Evolutionary conservation across 2,113 vertebrate species (phyloP).

Genomic region (Cyanocitta stelleri): DNA sequence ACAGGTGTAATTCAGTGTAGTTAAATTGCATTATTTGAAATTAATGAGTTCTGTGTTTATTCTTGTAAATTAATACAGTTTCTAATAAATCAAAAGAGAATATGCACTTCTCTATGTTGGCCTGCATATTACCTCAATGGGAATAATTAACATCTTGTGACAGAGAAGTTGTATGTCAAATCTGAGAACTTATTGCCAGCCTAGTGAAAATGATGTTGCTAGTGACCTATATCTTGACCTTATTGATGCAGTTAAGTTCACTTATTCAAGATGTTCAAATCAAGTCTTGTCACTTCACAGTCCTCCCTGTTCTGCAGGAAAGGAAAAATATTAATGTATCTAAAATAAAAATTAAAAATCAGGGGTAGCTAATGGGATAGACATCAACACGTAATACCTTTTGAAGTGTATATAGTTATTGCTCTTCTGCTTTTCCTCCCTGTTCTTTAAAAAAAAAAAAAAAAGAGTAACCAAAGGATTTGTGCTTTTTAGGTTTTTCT

Average conservation of each 20-base stretch:
- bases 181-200: conserved; percentile 14
- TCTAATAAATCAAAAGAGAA: conserved; percentile 46
- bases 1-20: conserved; percentile 3
- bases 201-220: conserved; percentile 32
- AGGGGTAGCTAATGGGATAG: neutral
- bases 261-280: conserved; percentile 6
- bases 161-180: conserved; percentile 47
- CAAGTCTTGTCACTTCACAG: neutral
- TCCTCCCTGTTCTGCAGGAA: neutral
- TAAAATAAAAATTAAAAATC: neutral
- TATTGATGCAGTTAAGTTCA: conserved; percentile 18
- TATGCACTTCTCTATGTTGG: neutral
- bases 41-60: conserved; percentile 55
- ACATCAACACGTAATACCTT: neutral
- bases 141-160: conserved; percentile 48
- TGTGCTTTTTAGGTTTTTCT: neutral
- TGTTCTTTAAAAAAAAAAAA: neutral
- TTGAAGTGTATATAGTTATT: neutral
- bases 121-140: conserved; percentile 34
- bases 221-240: conserved; percentile 40
- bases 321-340: neutral
- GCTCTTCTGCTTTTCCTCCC: neutral
- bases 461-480: neutral
- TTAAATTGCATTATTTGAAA: conserved; percentile 36
- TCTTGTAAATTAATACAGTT: conserved; percentile 52